Evolutionary conservation across 2,797 vertebrate species (phyloP).

Genomic region (Etheostoma nigrum): DNA sequence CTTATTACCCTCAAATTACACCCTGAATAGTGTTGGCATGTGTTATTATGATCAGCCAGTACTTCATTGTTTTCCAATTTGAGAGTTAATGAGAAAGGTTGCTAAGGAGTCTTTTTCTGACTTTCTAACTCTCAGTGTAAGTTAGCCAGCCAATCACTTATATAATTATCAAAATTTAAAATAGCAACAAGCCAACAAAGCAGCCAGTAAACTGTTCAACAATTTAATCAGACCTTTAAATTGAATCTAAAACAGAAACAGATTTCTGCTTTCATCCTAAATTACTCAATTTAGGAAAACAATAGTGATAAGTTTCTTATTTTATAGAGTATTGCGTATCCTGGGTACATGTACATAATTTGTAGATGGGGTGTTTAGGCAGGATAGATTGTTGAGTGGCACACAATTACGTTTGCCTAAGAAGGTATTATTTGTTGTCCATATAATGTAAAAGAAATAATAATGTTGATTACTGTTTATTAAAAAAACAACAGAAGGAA

Average conservation of each 20-base stretch:
- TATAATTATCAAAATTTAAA: slow-evolving; percentile 12
- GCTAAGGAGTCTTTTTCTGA: neutral
- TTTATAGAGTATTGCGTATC: neutral
- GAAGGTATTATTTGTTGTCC: neutral
- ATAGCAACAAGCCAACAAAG: neutral
- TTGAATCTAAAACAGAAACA: neutral
- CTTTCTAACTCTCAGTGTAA: neutral
- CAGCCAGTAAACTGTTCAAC: neutral
- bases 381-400: neutral
- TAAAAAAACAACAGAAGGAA: neutral
- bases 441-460: neutral
- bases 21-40: neutral
- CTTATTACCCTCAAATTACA: slow-evolving; percentile 9
- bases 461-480: neutral
- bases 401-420: neutral
- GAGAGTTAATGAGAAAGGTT: slow-evolving; percentile 11
- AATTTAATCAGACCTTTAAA: neutral
- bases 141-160: slow-evolving; percentile 4
- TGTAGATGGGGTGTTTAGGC: neutral
- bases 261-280: neutral
- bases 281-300: neutral
- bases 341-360: neutral
- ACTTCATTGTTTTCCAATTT: slow-evolving; percentile 24
- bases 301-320: neutral
- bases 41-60: neutral